phyloP scores from a whole-genome alignment of 2,797 vertebrate genomes.

The Orestias chungarensis region DNA sequence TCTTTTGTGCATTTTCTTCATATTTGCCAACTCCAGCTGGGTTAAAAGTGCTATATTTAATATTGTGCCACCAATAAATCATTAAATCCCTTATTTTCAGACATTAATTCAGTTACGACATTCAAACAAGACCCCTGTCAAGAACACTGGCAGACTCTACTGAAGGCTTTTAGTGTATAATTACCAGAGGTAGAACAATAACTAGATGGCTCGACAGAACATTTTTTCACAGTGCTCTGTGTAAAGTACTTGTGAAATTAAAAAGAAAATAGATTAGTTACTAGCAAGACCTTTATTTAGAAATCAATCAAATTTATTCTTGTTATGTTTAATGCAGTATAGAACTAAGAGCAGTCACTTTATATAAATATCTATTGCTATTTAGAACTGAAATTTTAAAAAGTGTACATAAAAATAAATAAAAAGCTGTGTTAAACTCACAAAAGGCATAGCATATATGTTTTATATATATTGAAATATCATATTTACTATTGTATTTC shows the following conservation, averaged over 20 bases:
- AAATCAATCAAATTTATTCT: background rate
- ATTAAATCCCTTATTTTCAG: conserved; percentile 42
- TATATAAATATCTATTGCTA: background rate
- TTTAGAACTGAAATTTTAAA: background rate
- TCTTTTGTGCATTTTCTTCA: background rate
- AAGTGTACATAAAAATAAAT: background rate
- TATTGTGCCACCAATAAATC: conserved; percentile 43
- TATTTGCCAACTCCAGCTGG: conserved; percentile 16
- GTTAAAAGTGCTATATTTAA: conserved; percentile 30
- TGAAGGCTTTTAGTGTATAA: conserved; percentile 14
- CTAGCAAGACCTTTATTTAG: background rate
- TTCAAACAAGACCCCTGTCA: conserved; percentile 34
- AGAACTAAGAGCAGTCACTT: background rate
- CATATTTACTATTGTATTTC: too few relatives aligned
- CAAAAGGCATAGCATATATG: background rate
- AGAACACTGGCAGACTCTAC: conserved; percentile 34
- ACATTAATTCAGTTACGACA: conserved; percentile 24
- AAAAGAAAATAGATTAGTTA: background rate
- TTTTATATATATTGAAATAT: too few relatives aligned
- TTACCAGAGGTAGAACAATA: conserved; percentile 34
- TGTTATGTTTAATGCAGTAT: background rate
- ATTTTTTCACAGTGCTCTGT: background rate
- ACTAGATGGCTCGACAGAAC: background rate
- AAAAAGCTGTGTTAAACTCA: background rate
- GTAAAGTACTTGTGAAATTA: background rate